Evolutionary conservation across 2,113 vertebrate species (phyloP).

Genomic region (Aramus guarauna): DNA sequence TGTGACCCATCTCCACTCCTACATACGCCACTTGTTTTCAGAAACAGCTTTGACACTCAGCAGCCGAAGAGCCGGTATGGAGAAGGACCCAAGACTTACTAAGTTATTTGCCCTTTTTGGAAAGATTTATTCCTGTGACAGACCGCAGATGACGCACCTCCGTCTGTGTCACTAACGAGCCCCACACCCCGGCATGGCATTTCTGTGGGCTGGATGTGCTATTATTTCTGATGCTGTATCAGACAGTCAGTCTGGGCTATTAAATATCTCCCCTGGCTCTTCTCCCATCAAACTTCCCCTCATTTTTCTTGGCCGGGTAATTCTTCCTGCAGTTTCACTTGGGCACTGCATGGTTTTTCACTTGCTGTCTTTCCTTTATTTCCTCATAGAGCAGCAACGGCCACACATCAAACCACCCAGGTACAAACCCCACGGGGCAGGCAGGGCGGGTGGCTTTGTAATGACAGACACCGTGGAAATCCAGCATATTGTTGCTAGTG

Average conservation of each 20-base stretch:
- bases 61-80: not conserved
- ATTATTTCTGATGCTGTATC: not conserved
- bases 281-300: not conserved
- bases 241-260: not conserved
- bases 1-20: not conserved
- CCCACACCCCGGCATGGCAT: not conserved
- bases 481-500: fast-evolving
- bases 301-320: not conserved
- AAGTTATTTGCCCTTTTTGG: not conserved
- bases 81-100: not conserved
- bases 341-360: not conserved
- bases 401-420: not conserved
- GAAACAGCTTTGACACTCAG: not conserved
- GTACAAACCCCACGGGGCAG: fast-evolving
- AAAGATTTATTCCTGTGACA: not conserved
- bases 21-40: not conserved
- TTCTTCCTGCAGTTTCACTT: not conserved
- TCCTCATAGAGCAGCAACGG: not conserved
- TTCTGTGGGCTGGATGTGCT: not conserved
- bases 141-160: not conserved
- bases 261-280: not conserved
- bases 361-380: not conserved
- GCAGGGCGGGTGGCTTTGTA: not conserved
- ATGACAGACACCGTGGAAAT: not conserved
- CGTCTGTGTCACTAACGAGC: not conserved